Evolutionary conservation across 2,797 vertebrate species (phyloP).

Genomic region (Takifugu ocellatus): DNA sequence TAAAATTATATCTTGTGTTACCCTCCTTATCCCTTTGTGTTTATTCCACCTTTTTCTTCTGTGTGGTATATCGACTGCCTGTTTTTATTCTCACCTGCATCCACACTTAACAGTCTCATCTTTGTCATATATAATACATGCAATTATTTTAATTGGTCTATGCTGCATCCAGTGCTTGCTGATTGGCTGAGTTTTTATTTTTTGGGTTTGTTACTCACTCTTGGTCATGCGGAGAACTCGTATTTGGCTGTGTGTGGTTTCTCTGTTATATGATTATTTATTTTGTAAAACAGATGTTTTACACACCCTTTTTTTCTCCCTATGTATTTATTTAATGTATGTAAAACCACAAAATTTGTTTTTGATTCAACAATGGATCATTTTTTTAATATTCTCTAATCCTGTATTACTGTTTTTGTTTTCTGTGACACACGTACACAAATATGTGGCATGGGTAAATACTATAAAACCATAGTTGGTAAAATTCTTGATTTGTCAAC

Average conservation of each 20-base stretch:
- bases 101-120: slow-evolving; percentile 56
- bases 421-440: slow-evolving; percentile 11
- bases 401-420: slow-evolving; percentile 17
- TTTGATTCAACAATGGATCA: slow-evolving; percentile 44
- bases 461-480: slow-evolving; percentile 2
- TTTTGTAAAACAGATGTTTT: slow-evolving; percentile 72
- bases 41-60: slow-evolving; percentile 53
- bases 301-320: slow-evolving; percentile 68
- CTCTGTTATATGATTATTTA: slow-evolving; percentile 66
- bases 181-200: slow-evolving; percentile 72
- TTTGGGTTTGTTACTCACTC: slow-evolving; percentile 66
- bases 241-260: slow-evolving; percentile 78
- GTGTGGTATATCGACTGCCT: slow-evolving; percentile 68
- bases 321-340: slow-evolving; percentile 61
- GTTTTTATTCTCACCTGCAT: slow-evolving; percentile 69
- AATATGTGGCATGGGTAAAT: slow-evolving; percentile 20
- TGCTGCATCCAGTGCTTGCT: slow-evolving; percentile 80
- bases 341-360: slow-evolving; percentile 74
- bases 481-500: slow-evolving; percentile 4
- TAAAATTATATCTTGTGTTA: slow-evolving; percentile 65
- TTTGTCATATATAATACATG: slow-evolving; percentile 69
- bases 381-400: slow-evolving; percentile 37
- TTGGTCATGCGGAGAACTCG: slow-evolving; percentile 77
- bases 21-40: slow-evolving; percentile 32
- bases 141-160: slow-evolving; percentile 76